Evolutionary conservation across 2,888 invertebrate genomes (phyloP).

Genomic region (Nomada lathburiana): DNA sequence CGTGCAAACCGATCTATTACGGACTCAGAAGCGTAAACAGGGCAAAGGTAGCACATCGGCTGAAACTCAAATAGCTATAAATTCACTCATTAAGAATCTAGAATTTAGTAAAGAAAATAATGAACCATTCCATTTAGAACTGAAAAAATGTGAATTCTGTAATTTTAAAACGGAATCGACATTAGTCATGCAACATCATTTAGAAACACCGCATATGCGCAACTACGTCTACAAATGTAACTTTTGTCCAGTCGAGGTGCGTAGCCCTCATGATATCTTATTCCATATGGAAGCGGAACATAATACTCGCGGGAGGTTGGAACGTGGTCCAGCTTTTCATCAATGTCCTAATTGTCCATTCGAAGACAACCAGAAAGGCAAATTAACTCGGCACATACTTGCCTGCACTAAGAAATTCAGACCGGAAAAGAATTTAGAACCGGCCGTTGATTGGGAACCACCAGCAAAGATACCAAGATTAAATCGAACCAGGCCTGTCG

Average conservation of each 20-base stretch:
- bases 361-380: slow-evolving; percentile 96
- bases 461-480: slow-evolving; percentile 96
- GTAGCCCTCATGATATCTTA: slow-evolving; percentile 94
- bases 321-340: slow-evolving; percentile 94
- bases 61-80: slow-evolving; percentile 91
- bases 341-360: slow-evolving; percentile 97
- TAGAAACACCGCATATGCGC: slow-evolving; percentile 96
- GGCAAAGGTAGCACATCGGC: slow-evolving; percentile 89
- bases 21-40: slow-evolving; percentile 93
- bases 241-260: slow-evolving; percentile 92
- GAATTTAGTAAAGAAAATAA: slow-evolving; percentile 95
- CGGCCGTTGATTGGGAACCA: slow-evolving; percentile 96
- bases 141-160: slow-evolving; percentile 95
- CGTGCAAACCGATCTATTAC: slow-evolving; percentile 96
- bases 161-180: slow-evolving; percentile 95
- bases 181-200: slow-evolving; percentile 93
- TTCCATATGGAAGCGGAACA: slow-evolving; percentile 97
- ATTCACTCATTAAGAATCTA: slow-evolving; percentile 93
- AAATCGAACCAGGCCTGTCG: slow-evolving; percentile 82
- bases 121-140: slow-evolving; percentile 90
- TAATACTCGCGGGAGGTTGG: slow-evolving; percentile 92
- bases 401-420: slow-evolving; percentile 96
- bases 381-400: slow-evolving; percentile 93
- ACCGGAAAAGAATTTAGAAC: slow-evolving; percentile 93
- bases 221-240: slow-evolving; percentile 94